Percentiles rank a stretch among this genome's conserved stretches.
These are phyloP conservation scores for Dallia pectoralis DNA, from an alignment of 2,797 vertebrate genomes.

Conservation along the genomic window DNA sequence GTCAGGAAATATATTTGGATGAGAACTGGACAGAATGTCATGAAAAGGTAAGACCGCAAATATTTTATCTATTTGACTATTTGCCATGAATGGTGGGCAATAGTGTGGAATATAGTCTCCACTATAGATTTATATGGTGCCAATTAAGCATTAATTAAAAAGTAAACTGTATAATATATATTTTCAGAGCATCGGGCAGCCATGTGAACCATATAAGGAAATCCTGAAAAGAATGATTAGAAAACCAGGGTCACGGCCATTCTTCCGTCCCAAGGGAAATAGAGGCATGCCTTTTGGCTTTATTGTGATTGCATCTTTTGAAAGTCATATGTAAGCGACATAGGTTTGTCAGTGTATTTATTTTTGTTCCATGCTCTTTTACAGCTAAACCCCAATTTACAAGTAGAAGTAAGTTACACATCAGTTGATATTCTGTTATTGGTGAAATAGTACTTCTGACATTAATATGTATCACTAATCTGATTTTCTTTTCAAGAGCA, in stretches of 20 bases:
- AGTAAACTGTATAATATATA: background rate
- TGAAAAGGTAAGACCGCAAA: constrained; percentile 57
- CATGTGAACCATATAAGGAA: constrained; percentile 68
- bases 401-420: constrained; percentile 57
- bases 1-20: constrained; percentile 65
- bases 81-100: too few relatives aligned
- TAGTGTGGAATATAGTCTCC: too few relatives aligned
- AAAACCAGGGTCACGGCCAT: constrained; percentile 76
- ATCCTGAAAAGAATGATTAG: constrained; percentile 79
- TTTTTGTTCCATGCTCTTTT: constrained; percentile 8
- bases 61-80: background rate
- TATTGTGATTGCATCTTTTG: background rate
- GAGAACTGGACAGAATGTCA: constrained; percentile 68
- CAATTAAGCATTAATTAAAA: background rate
- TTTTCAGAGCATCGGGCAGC: constrained; percentile 73
- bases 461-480: background rate
- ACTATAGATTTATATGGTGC: background rate
- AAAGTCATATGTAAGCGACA: background rate
- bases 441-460: background rate
- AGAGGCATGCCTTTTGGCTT: constrained; percentile 72
- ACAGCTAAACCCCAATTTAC: constrained; percentile 56
- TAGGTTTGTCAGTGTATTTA: background rate
- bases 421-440: background rate
- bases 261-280: constrained; percentile 80
- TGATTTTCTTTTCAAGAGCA: constrained; percentile 41